These are phyloP conservation scores for Uloborus plumipes DNA, from an alignment of 2,888 invertebrate species.

Conservation along the genomic window DNA sequence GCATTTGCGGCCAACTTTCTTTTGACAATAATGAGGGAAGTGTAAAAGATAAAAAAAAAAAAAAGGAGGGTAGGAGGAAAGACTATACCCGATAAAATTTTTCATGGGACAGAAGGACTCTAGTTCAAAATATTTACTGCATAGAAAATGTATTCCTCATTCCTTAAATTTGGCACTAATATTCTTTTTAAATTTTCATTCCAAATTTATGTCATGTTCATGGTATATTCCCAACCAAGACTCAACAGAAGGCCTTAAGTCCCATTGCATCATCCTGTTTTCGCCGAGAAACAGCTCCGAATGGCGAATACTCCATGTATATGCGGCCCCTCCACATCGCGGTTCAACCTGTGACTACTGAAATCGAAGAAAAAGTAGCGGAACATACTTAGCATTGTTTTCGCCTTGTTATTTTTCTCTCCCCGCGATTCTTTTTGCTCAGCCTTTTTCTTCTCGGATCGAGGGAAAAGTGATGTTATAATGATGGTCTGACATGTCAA, in stretches of 20 bases:
- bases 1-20: too few species aligned
- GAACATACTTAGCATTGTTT: constrained; percentile 28
- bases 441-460: not conserved
- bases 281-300: too few species aligned
- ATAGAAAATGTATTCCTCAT: not conserved
- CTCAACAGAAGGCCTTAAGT: too few species aligned
- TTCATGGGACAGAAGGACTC: not conserved
- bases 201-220: too few species aligned
- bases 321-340: not conserved
- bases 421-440: not conserved
- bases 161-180: not conserved
- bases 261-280: too few species aligned
- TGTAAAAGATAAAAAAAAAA: too few species aligned
- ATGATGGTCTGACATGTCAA: not conserved
- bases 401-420: constrained; percentile 23
- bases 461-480: constrained; percentile 3
- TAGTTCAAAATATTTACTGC: too few species aligned
- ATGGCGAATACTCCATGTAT: not conserved
- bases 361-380: constrained; percentile 26
- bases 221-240: too few species aligned
- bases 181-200: too few species aligned
- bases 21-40: too few species aligned
- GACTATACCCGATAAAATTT: not conserved
- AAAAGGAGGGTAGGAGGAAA: too few species aligned
- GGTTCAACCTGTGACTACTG: constrained; percentile 15